These are phyloP conservation scores for Aurelia sp. DNA, from an alignment of 30 jellyfish, hydroid and myxozoan genomes.

Conservation along the genomic window DNA sequence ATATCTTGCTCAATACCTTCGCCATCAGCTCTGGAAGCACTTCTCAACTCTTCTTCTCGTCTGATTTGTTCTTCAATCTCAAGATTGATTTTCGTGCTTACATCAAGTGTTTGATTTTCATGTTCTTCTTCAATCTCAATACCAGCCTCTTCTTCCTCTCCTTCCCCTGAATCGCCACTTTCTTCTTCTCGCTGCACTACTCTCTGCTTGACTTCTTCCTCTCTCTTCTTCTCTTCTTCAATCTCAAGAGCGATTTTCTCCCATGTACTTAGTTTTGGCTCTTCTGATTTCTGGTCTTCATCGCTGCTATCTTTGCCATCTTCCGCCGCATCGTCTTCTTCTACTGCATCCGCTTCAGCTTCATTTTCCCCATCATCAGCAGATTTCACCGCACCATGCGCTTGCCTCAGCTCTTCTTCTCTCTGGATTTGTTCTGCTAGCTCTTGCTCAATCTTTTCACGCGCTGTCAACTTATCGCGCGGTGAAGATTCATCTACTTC, in stretches of 20 bases:
- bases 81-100: slow-evolving; percentile 12
- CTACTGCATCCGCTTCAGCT: slow-evolving; percentile 2
- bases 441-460: slow-evolving; percentile 54
- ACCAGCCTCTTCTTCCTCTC: slow-evolving; percentile 6
- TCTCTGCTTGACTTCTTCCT: slow-evolving; percentile 33
- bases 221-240: slow-evolving; percentile 67
- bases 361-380: neutral
- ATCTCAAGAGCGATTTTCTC: slow-evolving; percentile 71
- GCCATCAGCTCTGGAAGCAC: neutral
- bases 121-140: slow-evolving; percentile 12
- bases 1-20: neutral
- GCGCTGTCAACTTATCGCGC: slow-evolving; percentile 11
- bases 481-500: slow-evolving; percentile 22
- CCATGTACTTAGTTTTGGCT: slow-evolving; percentile 55
- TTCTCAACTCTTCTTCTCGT: slow-evolving; percentile 28
- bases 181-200: neutral
- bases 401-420: slow-evolving; percentile 44
- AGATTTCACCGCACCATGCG: slow-evolving; percentile 15
- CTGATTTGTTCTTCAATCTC: slow-evolving; percentile 58
- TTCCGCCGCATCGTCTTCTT: slow-evolving; percentile 32
- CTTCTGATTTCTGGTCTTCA: neutral
- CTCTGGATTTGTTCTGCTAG: slow-evolving; percentile 56
- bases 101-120: slow-evolving; percentile 14
- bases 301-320: neutral
- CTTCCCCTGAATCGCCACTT: neutral